Conservation (phyloP, 30 jellyfish, hydroid and myxozoan genomes). For the Cassiopea andromeda region DNA sequence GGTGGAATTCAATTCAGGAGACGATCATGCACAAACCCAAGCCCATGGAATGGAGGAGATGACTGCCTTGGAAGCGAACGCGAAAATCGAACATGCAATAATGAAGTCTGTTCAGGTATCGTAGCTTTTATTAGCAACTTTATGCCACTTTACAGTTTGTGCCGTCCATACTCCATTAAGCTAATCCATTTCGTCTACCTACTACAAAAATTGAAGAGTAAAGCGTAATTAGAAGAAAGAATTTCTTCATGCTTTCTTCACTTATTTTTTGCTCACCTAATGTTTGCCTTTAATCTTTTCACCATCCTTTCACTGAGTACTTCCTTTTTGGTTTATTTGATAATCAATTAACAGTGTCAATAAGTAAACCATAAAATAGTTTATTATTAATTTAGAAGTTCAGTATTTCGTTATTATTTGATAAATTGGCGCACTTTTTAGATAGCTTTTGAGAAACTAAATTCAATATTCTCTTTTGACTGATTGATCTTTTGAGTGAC, state of each 20-base stretch:
- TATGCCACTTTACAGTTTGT: too few species aligned
- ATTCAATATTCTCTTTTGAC: too few species aligned
- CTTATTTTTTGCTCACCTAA: too few species aligned
- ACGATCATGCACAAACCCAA: constrained; percentile 31
- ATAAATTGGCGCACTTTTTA: neutral
- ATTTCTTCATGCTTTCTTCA: too few species aligned
- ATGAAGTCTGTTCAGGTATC: constrained; percentile 19
- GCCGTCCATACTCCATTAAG: too few species aligned
- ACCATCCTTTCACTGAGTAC: too few species aligned
- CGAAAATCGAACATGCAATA: constrained; percentile 7
- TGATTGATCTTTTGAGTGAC: too few species aligned
- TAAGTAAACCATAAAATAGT: neutral
- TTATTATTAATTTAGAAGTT: neutral
- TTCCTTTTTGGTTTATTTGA: too few species aligned
- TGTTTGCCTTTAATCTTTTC: too few species aligned
- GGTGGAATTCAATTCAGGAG: constrained; percentile 16
- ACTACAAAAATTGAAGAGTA: too few species aligned
- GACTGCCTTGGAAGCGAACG: constrained; percentile 5
- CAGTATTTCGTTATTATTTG: neutral
- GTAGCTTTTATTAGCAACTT: neutral
- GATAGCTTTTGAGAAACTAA: neutral
- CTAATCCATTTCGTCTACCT: too few species aligned
- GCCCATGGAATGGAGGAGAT: constrained; percentile 52
- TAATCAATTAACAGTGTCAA: neutral
- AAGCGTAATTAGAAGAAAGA: too few species aligned